A percentile compares a stretch with the other conserved stretches of the same genome.
Conservation (phyloP, 2,113 vertebrate genomes). For the Chlamydotis undulata region DNA sequence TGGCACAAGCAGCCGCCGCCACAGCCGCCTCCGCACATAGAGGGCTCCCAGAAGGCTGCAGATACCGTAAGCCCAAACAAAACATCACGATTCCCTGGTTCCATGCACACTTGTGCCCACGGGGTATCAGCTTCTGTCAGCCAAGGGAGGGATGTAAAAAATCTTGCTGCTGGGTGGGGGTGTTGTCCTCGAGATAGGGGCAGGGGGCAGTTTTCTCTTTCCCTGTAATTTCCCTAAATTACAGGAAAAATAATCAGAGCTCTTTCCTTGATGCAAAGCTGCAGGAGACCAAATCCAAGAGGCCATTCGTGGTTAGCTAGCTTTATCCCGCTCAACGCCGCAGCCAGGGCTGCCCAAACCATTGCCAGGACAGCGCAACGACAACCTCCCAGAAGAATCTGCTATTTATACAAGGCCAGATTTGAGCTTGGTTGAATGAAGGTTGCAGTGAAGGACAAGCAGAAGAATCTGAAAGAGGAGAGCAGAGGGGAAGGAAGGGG, state of each 20-base stretch:
- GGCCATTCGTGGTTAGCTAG: background rate
- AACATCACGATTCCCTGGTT: background rate
- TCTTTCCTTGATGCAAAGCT: background rate
- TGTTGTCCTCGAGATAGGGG: background rate
- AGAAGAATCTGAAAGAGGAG: background rate
- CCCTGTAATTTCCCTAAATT: background rate
- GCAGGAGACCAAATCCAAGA: background rate
- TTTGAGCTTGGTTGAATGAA: background rate
- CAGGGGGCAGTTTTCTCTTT: background rate
- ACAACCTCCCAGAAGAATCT: background rate
- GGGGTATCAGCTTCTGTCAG: background rate
- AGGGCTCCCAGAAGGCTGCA: accelerated
- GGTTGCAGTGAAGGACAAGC: background rate
- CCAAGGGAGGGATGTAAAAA: background rate
- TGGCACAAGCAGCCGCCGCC: accelerated
- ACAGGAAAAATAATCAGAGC: background rate
- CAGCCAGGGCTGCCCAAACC: background rate
- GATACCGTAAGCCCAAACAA: background rate
- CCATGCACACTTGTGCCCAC: accelerated
- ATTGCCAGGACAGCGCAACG: background rate
- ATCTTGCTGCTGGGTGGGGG: background rate
- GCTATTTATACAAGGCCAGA: background rate
- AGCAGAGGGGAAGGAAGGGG: background rate
- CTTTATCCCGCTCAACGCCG: background rate
- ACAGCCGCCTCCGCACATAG: accelerated